A percentile compares a stretch with the other conserved stretches of the same genome.
These are phyloP conservation scores for Anguilla pacifica DNA, from an alignment of 2,797 vertebrate species.

Conservation along the genomic window DNA sequence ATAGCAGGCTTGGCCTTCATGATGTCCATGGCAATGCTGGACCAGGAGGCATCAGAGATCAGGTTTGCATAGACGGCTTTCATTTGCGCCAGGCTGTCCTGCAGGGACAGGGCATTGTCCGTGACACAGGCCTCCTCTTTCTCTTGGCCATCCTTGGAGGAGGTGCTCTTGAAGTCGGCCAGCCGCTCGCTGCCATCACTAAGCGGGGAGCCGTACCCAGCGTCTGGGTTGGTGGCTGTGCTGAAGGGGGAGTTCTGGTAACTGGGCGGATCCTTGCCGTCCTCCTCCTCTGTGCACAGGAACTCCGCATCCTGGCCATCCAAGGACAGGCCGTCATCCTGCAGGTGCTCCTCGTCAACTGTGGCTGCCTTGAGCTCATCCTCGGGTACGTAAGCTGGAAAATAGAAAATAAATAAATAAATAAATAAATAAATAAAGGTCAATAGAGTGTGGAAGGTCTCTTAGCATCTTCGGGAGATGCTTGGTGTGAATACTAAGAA, in stretches of 20 bases:
- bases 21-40: slow-evolving; percentile 72
- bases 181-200: slow-evolving; percentile 79
- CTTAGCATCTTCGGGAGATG: not conserved
- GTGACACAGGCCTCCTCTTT: slow-evolving; percentile 69
- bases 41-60: slow-evolving; percentile 81
- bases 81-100: slow-evolving; percentile 84
- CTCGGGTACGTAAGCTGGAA: slow-evolving; percentile 81
- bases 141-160: slow-evolving; percentile 72
- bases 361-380: slow-evolving; percentile 82
- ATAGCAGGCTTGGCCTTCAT: slow-evolving; percentile 70
- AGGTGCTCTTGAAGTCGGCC: slow-evolving; percentile 73
- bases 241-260: slow-evolving; percentile 81
- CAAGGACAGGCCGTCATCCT: slow-evolving; percentile 72
- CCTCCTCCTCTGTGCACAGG: slow-evolving; percentile 72
- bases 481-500: not conserved
- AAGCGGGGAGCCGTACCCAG: slow-evolving; percentile 78
- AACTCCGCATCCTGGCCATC: slow-evolving; percentile 75
- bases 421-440: not conserved
- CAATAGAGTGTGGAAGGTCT: slow-evolving; percentile 56
- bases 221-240: slow-evolving; percentile 79
- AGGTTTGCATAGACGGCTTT: slow-evolving; percentile 83
- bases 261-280: slow-evolving; percentile 78
- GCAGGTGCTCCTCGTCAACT: slow-evolving; percentile 76
- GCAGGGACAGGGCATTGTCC: slow-evolving; percentile 71
- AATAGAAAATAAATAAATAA: slow-evolving; percentile 35